These are phyloP conservation scores for Cryptoblepharus egeriae DNA, from an alignment of 2,797 vertebrate species.

Conservation along the genomic window DNA sequence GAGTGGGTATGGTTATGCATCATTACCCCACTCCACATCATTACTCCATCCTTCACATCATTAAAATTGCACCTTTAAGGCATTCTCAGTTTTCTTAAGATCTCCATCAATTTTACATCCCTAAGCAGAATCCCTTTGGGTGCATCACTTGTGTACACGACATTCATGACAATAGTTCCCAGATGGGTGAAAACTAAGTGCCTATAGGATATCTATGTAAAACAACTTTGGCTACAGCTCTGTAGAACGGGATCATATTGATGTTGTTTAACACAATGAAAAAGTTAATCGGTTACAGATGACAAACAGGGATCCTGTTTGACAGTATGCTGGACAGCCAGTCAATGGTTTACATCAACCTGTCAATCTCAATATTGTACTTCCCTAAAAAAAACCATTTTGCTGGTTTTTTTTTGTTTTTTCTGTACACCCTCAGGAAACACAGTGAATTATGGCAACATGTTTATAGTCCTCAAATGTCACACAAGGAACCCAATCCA, in stretches of 20 bases:
- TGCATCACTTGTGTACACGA: constrained; percentile 17
- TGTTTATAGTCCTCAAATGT: constrained; percentile 80
- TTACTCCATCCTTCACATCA: too few relatives aligned
- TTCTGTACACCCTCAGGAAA: constrained; percentile 71
- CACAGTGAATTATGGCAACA: constrained; percentile 75
- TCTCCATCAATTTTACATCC: constrained; percentile 16
- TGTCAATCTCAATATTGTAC: constrained; percentile 79
- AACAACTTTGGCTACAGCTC: constrained; percentile 46
- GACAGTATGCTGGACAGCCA: constrained; percentile 67
- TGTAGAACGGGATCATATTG: constrained; percentile 54
- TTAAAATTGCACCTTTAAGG: too few relatives aligned
- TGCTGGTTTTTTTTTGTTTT: constrained; percentile 24
- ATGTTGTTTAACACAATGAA: constrained; percentile 71
- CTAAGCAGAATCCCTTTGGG: background rate
- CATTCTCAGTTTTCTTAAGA: background rate
- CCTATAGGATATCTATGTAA: constrained; percentile 30
- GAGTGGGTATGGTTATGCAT: too few relatives aligned
- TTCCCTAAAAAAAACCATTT: constrained; percentile 62
- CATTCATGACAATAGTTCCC: constrained; percentile 37
- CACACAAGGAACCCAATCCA: constrained; percentile 69
- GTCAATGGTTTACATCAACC: constrained; percentile 82
- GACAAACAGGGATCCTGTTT: constrained; percentile 71
- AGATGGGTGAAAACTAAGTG: background rate
- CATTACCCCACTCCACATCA: too few relatives aligned
- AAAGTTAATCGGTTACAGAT: constrained; percentile 76